Conservation (phyloP, 1,140 invertebrate species). For the Protaetia brevitarsis region DNA sequence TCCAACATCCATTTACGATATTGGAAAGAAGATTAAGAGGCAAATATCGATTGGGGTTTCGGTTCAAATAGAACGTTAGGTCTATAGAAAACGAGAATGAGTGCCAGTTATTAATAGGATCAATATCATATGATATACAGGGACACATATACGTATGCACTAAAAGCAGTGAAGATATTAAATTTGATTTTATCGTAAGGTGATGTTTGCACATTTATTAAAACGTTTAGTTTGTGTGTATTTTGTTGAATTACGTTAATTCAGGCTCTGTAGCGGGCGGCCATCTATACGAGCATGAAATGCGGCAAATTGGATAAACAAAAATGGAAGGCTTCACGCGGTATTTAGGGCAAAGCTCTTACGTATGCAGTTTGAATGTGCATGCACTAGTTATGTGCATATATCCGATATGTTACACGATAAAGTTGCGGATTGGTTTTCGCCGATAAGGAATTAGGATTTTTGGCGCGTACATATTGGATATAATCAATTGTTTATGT, state of each 20-base stretch:
- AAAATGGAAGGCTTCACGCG: constrained; percentile 9
- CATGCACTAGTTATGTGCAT: not conserved
- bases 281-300: not conserved
- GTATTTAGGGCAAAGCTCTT: constrained; percentile 8
- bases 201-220: no score
- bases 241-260: not conserved
- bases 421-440: not conserved
- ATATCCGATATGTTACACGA: not conserved
- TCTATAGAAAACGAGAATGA: not conserved
- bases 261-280: not conserved
- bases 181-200: no score
- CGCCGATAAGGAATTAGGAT: not conserved
- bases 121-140: constrained; percentile 6
- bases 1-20: not conserved
- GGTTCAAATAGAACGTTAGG: not conserved
- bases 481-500: constrained; percentile 5
- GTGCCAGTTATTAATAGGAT: not conserved
- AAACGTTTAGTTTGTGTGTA: no score
- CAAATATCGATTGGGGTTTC: not conserved
- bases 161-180: no score
- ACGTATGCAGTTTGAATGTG: not conserved
- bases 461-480: constrained; percentile 4
- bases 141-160: not conserved
- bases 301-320: constrained; percentile 12
- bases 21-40: not conserved